A percentile compares a stretch with the other conserved stretches of the same genome.
Evolutionary conservation across 35 echinoderm and acorn worm genomes (phyloP).

Genomic region (Stichopus chloronotus): DNA sequence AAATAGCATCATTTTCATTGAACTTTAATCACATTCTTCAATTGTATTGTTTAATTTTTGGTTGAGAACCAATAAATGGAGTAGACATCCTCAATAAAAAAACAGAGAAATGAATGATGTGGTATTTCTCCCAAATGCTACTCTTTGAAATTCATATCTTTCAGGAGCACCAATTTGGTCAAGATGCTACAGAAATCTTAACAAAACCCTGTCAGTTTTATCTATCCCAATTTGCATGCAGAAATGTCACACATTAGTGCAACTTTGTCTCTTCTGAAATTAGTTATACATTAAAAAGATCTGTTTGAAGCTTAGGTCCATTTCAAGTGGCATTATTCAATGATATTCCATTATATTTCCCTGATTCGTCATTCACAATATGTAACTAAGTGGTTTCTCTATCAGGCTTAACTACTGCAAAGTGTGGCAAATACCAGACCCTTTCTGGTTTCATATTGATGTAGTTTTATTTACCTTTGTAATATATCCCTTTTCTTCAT

Average conservation of each 20-base stretch:
- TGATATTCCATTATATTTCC: constrained; percentile 23
- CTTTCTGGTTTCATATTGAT: neutral
- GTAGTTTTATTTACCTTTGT: neutral
- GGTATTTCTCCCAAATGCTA: constrained; percentile 47
- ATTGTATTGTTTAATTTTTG: no score
- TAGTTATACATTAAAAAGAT: constrained; percentile 50
- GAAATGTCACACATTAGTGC: constrained; percentile 61
- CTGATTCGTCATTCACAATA: constrained; percentile 44
- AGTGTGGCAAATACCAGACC: constrained; percentile 48
- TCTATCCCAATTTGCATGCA: constrained; percentile 31
- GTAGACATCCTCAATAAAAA: no score
- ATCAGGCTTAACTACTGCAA: constrained; percentile 48
- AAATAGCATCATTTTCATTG: no score
- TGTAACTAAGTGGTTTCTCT: constrained; percentile 53
- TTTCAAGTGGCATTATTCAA: constrained; percentile 46
- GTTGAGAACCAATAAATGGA: no score
- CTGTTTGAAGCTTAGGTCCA: constrained; percentile 37
- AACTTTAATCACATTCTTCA: no score
- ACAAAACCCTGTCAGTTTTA: constrained; percentile 8
- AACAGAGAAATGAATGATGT: constrained; percentile 36
- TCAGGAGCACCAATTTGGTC: neutral
- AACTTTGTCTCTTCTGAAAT: constrained; percentile 24
- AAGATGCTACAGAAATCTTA: constrained; percentile 46
- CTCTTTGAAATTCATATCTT: constrained; percentile 38
- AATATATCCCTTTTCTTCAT: constrained; percentile 43